These are phyloP conservation scores for Chunga burmeisteri DNA, from an alignment of 2,113 vertebrate species.

Conservation along the genomic window DNA sequence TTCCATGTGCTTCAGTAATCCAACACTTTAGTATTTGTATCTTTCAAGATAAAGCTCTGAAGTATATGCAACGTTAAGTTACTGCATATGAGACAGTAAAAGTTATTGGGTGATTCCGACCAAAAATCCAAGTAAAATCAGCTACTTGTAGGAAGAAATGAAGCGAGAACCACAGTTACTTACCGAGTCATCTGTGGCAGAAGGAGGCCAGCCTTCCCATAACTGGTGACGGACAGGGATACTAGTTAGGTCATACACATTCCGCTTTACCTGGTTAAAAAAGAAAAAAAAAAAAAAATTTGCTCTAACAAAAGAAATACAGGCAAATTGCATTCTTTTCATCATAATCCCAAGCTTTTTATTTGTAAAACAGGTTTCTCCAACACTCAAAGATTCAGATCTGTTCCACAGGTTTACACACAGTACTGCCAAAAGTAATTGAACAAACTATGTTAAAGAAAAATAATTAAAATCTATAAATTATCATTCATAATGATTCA, in stretches of 20 bases:
- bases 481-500: not conserved
- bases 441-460: not conserved
- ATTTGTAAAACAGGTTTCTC: not conserved
- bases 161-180: slow-evolving; percentile 55
- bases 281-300: not conserved
- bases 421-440: not conserved
- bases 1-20: not conserved
- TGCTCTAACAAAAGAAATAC: not conserved
- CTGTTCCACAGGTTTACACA: not conserved
- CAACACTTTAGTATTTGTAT: not conserved
- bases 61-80: not conserved
- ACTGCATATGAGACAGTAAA: not conserved
- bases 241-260: slow-evolving; percentile 96
- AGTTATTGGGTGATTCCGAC: not conserved
- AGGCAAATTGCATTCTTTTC: not conserved
- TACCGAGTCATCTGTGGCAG: slow-evolving; percentile 92
- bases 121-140: not conserved
- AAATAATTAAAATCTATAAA: not conserved
- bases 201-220: slow-evolving; percentile 96
- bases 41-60: not conserved
- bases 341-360: not conserved
- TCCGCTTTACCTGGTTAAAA: slow-evolving; percentile 88
- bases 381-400: not conserved
- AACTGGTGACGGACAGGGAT: slow-evolving; percentile 96
- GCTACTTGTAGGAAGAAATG: not conserved